Evolutionary conservation across 1,140 invertebrate species (phyloP).

Genomic region (Popillia japonica): DNA sequence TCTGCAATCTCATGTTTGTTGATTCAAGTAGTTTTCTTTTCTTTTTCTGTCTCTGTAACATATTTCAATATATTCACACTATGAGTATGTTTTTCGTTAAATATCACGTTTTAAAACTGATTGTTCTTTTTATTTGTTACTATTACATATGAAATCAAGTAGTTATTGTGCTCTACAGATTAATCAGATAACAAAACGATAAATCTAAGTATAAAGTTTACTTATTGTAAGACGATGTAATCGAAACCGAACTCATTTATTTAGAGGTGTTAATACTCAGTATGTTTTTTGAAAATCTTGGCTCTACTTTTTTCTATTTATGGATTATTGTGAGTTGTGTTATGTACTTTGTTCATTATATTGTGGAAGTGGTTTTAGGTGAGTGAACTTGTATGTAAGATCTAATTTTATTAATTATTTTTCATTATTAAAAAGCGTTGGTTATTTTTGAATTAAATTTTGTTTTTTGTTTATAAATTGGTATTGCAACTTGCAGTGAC

Average conservation of each 20-base stretch:
- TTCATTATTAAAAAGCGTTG: too few species aligned
- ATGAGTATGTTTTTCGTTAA: background rate
- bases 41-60: background rate
- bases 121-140: background rate
- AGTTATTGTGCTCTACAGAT: background rate
- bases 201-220: conserved; percentile 30
- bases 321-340: conserved; percentile 66
- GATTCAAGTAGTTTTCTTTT: background rate
- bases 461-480: too few species aligned
- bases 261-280: background rate
- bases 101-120: background rate
- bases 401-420: too few species aligned
- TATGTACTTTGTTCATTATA: conserved; percentile 65
- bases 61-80: background rate
- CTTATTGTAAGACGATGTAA: background rate
- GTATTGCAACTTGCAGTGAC: too few species aligned
- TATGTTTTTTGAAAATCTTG: conserved; percentile 62
- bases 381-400: conserved; percentile 53
- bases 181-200: conserved; percentile 5
- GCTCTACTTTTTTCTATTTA: conserved; percentile 62
- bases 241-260: background rate
- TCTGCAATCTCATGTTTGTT: too few species aligned
- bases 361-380: conserved; percentile 67
- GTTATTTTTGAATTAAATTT: too few species aligned
- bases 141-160: conserved; percentile 1